Base-by-base conservation (phyloP, 2,113 vertebrate species). In the Cepphus grylle region DNA sequence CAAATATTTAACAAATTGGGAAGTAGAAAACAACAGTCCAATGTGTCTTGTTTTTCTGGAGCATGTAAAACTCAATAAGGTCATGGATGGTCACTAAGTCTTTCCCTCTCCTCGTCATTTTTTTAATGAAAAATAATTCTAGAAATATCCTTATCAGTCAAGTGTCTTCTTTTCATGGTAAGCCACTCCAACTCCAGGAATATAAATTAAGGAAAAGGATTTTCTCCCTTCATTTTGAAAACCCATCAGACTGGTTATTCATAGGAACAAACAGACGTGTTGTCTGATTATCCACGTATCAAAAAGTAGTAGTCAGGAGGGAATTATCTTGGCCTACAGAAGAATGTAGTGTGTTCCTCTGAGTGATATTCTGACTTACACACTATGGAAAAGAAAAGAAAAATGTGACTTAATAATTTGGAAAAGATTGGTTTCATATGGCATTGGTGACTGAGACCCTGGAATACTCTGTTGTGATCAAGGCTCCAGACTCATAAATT, bases 1-100 rank as follows among this genome's bases (percentile, higher is more conserved):
- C 91, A 97, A 94, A 95, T 89, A 96, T 83, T 94, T 85, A 93
- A 80, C 34, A 85, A 74, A 72, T 21, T 45, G 12, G 5, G 67
- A 82, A 45, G 80, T 17, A 84, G 81, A 73, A 94, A 88, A 94
- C 52, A 96, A 65, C 38, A 49, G 52, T 42, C 49, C n/a, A 63
- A n/a, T 17, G 30, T 59, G 55, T 85, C 36, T 50, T 82, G 50
- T 89, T 95, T 96, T 96, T n/a, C 63, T 67, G 55, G 58, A 88
- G 36, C 30, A 63, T 62, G 62, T 69, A 32, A 88, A 29, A 88
- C 53, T 80, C n/a, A 38, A 21, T 59, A 42, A 89, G 58, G 42
- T 78, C 25, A 63, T 38, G 53, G 27, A 32, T 34, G 9, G 52
- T 36, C 36, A 38, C 3, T 19, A 26, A 77, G 32, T 25, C 34